These are phyloP conservation scores for Agrilus mali DNA, from an alignment of 2,888 invertebrate genomes.

Conservation along the genomic window DNA sequence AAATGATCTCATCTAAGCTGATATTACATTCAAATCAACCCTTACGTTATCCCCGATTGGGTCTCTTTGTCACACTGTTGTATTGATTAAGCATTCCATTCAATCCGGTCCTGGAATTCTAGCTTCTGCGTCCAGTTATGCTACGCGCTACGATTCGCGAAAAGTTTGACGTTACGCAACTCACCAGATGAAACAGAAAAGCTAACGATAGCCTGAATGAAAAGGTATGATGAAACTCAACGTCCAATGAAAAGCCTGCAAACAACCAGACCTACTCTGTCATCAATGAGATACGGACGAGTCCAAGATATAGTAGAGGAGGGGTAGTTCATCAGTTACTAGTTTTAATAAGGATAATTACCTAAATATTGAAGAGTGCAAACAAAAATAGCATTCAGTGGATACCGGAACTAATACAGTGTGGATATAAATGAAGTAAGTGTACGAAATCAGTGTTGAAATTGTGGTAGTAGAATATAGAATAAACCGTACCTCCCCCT, in stretches of 20 bases:
- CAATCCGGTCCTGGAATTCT: no score
- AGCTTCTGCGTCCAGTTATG: no score
- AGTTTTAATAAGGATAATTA: slow-evolving; percentile 8
- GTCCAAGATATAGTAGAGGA: slow-evolving; percentile 39
- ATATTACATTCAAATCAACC: no score
- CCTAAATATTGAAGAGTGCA: not conserved
- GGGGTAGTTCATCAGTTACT: slow-evolving; percentile 10
- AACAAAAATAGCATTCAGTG: not conserved
- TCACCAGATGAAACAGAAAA: slow-evolving; percentile 16
- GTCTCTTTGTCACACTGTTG: no score
- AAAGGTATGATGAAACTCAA: slow-evolving; percentile 26
- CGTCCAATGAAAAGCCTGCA: slow-evolving; percentile 50
- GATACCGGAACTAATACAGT: not conserved
- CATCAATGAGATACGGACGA: slow-evolving; percentile 57
- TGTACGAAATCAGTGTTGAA: not conserved
- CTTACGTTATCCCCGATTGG: no score
- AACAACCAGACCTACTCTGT: slow-evolving; percentile 51
- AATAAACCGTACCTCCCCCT: slow-evolving; percentile 19
- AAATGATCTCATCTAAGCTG: no score
- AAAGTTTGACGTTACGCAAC: slow-evolving; percentile 14
- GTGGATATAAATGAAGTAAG: not conserved
- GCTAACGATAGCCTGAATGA: slow-evolving; percentile 25
- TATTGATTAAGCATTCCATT: no score
- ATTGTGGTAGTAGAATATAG: not conserved
- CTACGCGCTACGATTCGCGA: no score